Conservation (phyloP, 2,888 invertebrate genomes). For the Chloromyia formosa region DNA sequence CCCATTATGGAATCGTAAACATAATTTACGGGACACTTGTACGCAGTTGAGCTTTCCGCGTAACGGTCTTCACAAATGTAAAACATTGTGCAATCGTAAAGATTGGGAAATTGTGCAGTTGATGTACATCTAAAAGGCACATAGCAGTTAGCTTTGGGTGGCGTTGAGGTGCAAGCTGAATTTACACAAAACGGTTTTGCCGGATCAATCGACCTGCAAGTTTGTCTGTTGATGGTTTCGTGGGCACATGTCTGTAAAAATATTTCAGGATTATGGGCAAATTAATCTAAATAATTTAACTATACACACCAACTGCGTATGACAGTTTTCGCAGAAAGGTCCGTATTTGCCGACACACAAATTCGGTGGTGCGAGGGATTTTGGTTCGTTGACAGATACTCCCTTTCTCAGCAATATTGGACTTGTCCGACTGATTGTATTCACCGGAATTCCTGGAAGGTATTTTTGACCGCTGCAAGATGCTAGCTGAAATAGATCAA, state of each 20-base stretch:
- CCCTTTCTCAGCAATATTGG: not conserved
- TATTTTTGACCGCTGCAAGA: not conserved
- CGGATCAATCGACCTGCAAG: conserved; percentile 13
- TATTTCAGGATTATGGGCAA: not conserved
- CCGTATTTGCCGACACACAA: not conserved
- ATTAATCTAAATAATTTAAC: no score
- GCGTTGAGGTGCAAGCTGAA: not conserved
- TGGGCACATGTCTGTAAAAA: conserved; percentile 29
- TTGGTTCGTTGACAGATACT: not conserved
- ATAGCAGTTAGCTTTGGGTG: not conserved
- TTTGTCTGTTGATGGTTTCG: conserved; percentile 18
- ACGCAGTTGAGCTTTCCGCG: not conserved
- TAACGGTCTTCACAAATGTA: conserved; percentile 36
- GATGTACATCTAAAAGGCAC: conserved; percentile 40
- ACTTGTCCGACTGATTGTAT: not conserved
- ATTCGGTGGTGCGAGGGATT: not conserved
- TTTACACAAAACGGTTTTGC: conserved; percentile 8
- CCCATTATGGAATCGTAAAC: conserved; percentile 43
- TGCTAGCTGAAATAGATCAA: not conserved
- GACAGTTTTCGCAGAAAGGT: conserved; percentile 6
- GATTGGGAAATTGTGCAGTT: conserved; percentile 63
- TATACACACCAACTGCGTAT: conserved; percentile 12
- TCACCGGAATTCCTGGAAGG: not conserved
- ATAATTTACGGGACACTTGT: conserved; percentile 41
- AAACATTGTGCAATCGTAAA: conserved; percentile 45